phyloP scores from a whole-genome alignment of 2,797 vertebrate species.

The Urophycis tenuis region DNA sequence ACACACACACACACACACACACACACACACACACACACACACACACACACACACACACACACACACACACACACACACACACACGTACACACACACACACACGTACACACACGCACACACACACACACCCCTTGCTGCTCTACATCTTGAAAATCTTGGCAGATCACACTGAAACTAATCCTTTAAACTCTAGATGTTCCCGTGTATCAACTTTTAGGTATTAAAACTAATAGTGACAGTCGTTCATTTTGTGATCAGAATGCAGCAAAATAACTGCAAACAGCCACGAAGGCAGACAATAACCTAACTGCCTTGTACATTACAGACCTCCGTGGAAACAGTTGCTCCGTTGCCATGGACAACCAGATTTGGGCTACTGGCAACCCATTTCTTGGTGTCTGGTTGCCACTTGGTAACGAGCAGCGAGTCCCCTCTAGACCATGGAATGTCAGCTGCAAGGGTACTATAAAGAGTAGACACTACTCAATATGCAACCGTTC shows the following conservation, averaged over 20 bases:
- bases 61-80: neutral
- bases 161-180: too few relatives aligned
- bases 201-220: neutral
- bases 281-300: neutral
- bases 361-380: neutral
- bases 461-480: neutral
- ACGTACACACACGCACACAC: neutral
- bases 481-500: neutral
- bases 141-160: too few relatives aligned
- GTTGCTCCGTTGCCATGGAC: slow-evolving; percentile 1
- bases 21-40: slow-evolving; percentile 7
- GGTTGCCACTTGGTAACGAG: neutral
- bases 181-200: neutral
- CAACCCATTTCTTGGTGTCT: neutral
- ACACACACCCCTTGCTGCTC: too few relatives aligned
- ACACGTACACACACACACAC: slow-evolving; percentile 4
- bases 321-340: neutral
- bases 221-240: neutral
- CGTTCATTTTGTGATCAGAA: too few relatives aligned
- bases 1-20: neutral
- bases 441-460: neutral
- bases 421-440: neutral
- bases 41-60: neutral
- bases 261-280: too few relatives aligned
- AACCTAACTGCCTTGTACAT: neutral